Base-by-base conservation (phyloP, 1,140 invertebrate species). In the Formica selysi region DNA sequence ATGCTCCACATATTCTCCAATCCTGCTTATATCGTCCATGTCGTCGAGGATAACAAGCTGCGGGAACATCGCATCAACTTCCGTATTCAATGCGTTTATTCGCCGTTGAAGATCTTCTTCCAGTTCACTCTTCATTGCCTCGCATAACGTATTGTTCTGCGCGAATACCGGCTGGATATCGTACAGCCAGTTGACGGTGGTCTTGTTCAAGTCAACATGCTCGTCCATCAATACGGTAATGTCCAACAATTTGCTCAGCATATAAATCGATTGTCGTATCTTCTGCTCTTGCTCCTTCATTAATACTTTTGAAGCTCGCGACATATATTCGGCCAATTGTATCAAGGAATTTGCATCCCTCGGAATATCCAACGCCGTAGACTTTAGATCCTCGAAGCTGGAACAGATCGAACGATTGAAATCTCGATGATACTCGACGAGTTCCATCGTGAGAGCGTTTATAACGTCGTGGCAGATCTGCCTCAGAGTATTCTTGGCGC, bases 111-210 rank as follows among this genome's bases (percentile, higher is more conserved):
- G 90, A 16, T 95, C 95, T 76, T 97, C 96, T 92, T 97, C 97
- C 65, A 97, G 95, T 51, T 96, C 95, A 67, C 95, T 95, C 91
- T 97, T 97, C 86, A 96, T 96, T 7, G 95, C 95, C 90, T 97
- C 97, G 38, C 96, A 95, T 26, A 96, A 93, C 70, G 93, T 94
- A 38, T 95, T 95, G 62, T 95, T 95, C 71, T 95, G 94, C 26
- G 91, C 92, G 70, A 96, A 95, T 2, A 96, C 91, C 6, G 95
- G 94, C 29, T 95, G 93, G n/a, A 96, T 95, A 26, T 93, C 92
- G 41, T 92, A 86, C 8, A 96, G 88, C 95, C 96, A 96, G 41
- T 94, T 94, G 1, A 96, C 94, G 6, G 95, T 95, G 7, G 57
- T 84, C 8, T 90, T 93, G 32, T 95, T 96, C 8, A 95, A 80